phyloP scores from a whole-genome alignment of 2,888 invertebrate genomes.

The Aphodius sticticus region DNA sequence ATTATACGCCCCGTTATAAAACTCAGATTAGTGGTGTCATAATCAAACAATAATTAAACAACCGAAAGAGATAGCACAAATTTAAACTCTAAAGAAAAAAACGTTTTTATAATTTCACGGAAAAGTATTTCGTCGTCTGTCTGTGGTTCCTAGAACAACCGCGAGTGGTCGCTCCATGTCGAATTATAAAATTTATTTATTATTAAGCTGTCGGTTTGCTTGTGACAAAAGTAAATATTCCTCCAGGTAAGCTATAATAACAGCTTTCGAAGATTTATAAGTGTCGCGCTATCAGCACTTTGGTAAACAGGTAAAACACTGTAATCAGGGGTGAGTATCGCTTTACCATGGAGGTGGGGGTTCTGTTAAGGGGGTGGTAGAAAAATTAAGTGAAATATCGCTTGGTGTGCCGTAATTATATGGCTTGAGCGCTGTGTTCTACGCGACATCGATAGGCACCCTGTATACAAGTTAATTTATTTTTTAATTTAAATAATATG shows the following conservation, averaged over 20 bases:
- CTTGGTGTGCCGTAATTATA: neutral
- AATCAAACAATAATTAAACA: neutral
- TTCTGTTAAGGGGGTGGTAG: neutral
- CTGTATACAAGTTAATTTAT: slow-evolving; percentile 52
- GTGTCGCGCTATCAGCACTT: slow-evolving; percentile 4
- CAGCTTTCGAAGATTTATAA: neutral
- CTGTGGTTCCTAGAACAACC: neutral
- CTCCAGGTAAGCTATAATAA: neutral
- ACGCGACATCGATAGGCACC: slow-evolving; percentile 23
- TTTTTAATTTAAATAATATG: slow-evolving; percentile 54
- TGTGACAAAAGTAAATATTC: too few relatives aligned
- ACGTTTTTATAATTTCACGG: neutral
- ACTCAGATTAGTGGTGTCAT: neutral
- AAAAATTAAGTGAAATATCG: neutral
- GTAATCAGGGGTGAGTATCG: neutral
- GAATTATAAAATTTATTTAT: neutral
- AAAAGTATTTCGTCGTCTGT: neutral
- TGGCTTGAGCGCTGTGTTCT: neutral
- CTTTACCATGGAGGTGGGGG: neutral
- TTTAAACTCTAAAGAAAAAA: neutral
- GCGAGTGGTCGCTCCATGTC: neutral
- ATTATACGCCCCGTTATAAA: neutral
- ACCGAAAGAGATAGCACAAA: neutral
- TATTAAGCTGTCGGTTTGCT: neutral
- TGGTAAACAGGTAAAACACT: slow-evolving; percentile 4